Base-by-base conservation (phyloP, 1,140 invertebrate species). In the Lepidurus packardi region DNA sequence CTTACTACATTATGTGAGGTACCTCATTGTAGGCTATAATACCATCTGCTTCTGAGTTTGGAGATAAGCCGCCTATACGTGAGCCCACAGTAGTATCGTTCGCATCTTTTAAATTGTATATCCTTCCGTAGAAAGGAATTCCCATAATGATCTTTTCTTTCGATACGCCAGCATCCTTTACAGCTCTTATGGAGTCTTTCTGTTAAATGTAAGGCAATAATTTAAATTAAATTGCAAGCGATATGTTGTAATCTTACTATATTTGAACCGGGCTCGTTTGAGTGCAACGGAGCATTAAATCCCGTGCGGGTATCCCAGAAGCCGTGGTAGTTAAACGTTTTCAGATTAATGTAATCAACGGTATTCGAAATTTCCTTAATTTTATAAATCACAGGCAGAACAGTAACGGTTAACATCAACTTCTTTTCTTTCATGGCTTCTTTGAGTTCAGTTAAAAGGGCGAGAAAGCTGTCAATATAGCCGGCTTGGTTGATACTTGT, bases 1-100 rank as follows among this genome's bases (percentile, higher is more conserved):
- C 53, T 24, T 42, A 75, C 4, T 25, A 21, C 13, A 42, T 11
- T 16, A 74, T 43, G 25, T n/a, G 42, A 47, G 16, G 80, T 83
- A 92, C 91, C 87, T 96, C 94, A 85, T 96, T 95, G 82, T 94
- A 97, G 21, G 94, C 92, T 83, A 95, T 89, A 81, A 94, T 94
- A 1, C 94, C 95, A 81, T 90, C 88, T 84, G 95, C 91, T 16
- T 87, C 86, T 0, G 93, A 95, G 80, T 88, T 93, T 1, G 91
- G 90, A 3, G 94, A 94, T 78, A 87, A 85, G 82, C 92, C 91
- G 1, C 92, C 91, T 4, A 84, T 84, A 5, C 85, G 86, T 77
- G 88, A 82, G 1, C 87, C 87, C 1, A 82, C 65, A 21, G 84
- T 80, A n/a, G 84, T 84, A n/a, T 83, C 83, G 13, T 34, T 34